phyloP scores from a whole-genome alignment of 2,113 vertebrate species.

The Cisticola juncidis region DNA sequence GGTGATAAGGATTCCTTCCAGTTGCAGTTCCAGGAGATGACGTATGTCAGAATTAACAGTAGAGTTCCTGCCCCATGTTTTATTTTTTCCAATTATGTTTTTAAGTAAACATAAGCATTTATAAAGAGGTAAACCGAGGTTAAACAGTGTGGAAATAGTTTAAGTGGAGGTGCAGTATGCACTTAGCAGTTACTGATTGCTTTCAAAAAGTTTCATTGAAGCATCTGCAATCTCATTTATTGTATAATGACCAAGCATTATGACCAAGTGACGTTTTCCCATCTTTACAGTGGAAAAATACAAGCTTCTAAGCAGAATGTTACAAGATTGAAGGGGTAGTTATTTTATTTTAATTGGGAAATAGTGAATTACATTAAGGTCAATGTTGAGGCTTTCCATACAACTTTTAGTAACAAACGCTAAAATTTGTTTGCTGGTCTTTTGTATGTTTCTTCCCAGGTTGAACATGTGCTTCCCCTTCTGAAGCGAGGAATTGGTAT shows the following conservation, averaged over 20 bases:
- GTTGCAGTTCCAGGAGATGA: not conserved
- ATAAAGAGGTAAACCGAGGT: not conserved
- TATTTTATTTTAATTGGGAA: not conserved
- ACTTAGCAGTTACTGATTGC: not conserved
- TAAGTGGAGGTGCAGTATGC: not conserved
- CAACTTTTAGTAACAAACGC: not conserved
- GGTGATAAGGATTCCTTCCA: not conserved
- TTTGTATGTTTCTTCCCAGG: constrained; percentile 54
- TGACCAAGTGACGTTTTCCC: not conserved
- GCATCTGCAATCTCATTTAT: not conserved
- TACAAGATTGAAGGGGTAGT: not conserved
- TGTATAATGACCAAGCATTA: not conserved
- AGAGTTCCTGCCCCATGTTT: not conserved
- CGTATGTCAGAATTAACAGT: not conserved
- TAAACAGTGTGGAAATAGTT: not conserved
- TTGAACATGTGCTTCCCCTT: constrained; percentile 89
- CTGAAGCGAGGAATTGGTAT: constrained; percentile 96
- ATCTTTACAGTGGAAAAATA: not conserved
- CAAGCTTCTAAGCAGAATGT: not conserved
- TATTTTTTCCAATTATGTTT: not conserved
- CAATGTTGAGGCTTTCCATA: not conserved
- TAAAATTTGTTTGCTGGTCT: not conserved
- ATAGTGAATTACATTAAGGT: not conserved
- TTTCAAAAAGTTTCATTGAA: not conserved
- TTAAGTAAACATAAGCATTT: not conserved